phyloP scores from a whole-genome alignment of 1,140 invertebrate genomes.

The Drosophila malerkotliana region DNA sequence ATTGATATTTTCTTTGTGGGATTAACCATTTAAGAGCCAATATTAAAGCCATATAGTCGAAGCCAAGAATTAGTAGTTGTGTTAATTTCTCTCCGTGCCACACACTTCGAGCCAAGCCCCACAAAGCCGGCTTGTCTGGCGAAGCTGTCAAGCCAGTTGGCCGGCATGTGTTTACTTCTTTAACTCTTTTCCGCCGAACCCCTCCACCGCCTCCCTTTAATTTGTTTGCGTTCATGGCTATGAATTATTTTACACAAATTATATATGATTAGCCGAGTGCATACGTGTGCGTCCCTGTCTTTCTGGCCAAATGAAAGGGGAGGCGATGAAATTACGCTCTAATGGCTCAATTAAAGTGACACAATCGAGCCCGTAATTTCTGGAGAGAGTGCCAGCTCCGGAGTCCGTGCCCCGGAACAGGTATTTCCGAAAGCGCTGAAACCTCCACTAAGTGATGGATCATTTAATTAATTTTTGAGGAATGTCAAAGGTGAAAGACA shows the following conservation, averaged over 20 bases:
- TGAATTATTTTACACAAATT: slow-evolving; percentile 71
- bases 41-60: no score
- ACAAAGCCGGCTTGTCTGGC: slow-evolving; percentile 67
- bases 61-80: no score
- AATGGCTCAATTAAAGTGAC: slow-evolving; percentile 76
- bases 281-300: slow-evolving; percentile 10
- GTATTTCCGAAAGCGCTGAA: slow-evolving; percentile 11
- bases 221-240: slow-evolving; percentile 55
- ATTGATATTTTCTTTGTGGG: background rate
- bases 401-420: slow-evolving; percentile 10
- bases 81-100: background rate
- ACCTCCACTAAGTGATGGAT: slow-evolving; percentile 16
- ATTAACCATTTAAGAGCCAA: background rate
- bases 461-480: slow-evolving; percentile 36
- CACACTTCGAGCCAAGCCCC: slow-evolving; percentile 7
- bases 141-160: slow-evolving; percentile 74
- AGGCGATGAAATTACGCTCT: slow-evolving; percentile 20
- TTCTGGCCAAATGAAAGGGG: slow-evolving; percentile 21
- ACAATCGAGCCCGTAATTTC: slow-evolving; percentile 32
- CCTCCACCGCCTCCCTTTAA: slow-evolving; percentile 17
- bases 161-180: slow-evolving; percentile 47
- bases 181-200: slow-evolving; percentile 12
- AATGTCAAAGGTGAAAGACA: slow-evolving; percentile 39
- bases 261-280: slow-evolving; percentile 63
- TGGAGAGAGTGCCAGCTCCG: slow-evolving; percentile 21